phyloP scores from a whole-genome alignment of 2,888 invertebrate genomes.

The Macaria notata region DNA sequence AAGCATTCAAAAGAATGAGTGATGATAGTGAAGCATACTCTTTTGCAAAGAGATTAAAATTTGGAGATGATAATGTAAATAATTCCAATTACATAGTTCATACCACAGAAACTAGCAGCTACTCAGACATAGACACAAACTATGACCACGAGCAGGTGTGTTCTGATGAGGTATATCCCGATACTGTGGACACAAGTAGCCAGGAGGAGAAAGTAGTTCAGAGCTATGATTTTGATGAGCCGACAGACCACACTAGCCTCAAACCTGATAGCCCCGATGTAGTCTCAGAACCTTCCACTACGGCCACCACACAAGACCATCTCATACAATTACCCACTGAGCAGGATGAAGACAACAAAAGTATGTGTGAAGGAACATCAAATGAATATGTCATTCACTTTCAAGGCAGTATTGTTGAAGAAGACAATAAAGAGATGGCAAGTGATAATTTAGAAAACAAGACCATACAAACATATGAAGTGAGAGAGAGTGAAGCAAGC shows the following conservation, averaged over 20 bases:
- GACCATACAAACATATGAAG: slow-evolving; percentile 49
- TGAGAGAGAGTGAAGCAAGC: slow-evolving; percentile 48
- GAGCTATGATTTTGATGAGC: slow-evolving; percentile 73
- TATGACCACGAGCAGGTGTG: slow-evolving; percentile 58
- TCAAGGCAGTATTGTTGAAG: slow-evolving; percentile 23
- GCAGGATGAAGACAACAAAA: slow-evolving; percentile 34
- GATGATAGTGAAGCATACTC: slow-evolving; percentile 58
- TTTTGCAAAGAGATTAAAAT: slow-evolving; percentile 64
- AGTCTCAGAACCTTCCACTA: slow-evolving; percentile 42
- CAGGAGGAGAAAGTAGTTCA: slow-evolving; percentile 68
- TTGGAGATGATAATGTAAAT: slow-evolving; percentile 58
- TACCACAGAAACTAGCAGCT: slow-evolving; percentile 45
- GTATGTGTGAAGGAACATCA: slow-evolving; percentile 30
- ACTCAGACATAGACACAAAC: slow-evolving; percentile 58
- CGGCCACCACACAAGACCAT: slow-evolving; percentile 34
- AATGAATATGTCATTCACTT: slow-evolving; percentile 30
- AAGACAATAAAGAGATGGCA: slow-evolving; percentile 32
- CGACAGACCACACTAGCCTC: slow-evolving; percentile 65
- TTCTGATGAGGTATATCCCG: slow-evolving; percentile 59
- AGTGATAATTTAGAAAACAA: slow-evolving; percentile 36
- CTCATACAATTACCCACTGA: slow-evolving; percentile 18
- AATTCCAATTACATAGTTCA: slow-evolving; percentile 46
- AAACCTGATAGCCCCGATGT: slow-evolving; percentile 66
- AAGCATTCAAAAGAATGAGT: slow-evolving; percentile 65
- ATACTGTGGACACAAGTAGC: slow-evolving; percentile 60